Conservation (phyloP, 2,888 invertebrate species). For the Drosophila borealis region DNA sequence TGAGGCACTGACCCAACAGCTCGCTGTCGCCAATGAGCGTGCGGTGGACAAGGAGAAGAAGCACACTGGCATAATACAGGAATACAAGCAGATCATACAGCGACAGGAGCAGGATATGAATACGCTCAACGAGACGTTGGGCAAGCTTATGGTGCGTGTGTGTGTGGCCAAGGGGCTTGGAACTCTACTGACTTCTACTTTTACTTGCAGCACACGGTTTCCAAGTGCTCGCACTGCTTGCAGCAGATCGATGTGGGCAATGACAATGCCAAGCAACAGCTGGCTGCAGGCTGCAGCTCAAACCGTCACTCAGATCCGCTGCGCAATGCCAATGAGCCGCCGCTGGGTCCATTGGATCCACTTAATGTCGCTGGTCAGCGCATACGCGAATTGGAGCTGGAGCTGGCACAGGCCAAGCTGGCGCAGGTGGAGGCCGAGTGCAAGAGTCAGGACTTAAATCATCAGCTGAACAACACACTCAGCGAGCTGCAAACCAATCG, state of each 20-base stretch:
- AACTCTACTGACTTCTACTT: neutral
- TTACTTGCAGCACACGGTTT: conserved; percentile 85
- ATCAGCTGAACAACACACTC: conserved; percentile 93
- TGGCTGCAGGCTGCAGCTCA: conserved; percentile 14
- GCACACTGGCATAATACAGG: conserved; percentile 93
- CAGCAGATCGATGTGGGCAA: conserved; percentile 66
- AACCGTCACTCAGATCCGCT: conserved; percentile 30
- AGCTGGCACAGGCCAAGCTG: conserved; percentile 97
- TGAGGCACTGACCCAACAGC: conserved; percentile 90
- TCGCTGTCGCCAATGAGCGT: conserved; percentile 90
- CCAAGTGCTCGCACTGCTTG: conserved; percentile 85
- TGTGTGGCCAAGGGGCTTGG: too few species aligned
- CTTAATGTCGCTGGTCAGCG: conserved; percentile 85
- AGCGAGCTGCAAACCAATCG: conserved; percentile 89
- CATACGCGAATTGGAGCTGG: conserved; percentile 95
- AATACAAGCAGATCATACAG: conserved; percentile 96
- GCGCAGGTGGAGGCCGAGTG: conserved; percentile 99
- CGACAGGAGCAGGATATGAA: conserved; percentile 93
- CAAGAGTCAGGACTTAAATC: conserved; percentile 96
- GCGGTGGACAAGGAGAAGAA: conserved; percentile 90
- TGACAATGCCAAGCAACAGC: conserved; percentile 42
- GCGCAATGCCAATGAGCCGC: conserved; percentile 72
- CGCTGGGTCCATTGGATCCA: conserved; percentile 84
- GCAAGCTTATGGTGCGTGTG: conserved; percentile 88
- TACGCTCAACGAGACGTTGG: conserved; percentile 86